These are phyloP conservation scores for Ptychadena robeensis DNA, from an alignment of 2,797 vertebrate genomes.

Conservation along the genomic window DNA sequence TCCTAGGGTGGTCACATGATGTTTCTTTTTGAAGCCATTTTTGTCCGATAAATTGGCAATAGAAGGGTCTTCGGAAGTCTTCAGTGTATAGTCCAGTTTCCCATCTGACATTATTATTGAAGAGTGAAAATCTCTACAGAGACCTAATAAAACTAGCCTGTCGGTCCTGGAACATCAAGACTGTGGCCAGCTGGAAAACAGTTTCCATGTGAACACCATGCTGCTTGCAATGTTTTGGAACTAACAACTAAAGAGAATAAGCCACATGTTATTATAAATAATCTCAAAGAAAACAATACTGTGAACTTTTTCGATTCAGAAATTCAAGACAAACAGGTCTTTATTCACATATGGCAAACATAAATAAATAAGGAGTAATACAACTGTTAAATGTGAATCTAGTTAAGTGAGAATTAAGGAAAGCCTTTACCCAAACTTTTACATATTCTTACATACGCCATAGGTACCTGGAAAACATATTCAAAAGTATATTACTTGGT, in stretches of 20 bases:
- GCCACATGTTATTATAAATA: conserved; percentile 48
- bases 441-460: too few relatives aligned
- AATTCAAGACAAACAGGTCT: too few relatives aligned
- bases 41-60: conserved; percentile 32
- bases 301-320: too few relatives aligned
- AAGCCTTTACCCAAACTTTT: too few relatives aligned
- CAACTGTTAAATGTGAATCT: too few relatives aligned
- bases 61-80: too few relatives aligned
- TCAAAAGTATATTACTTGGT: too few relatives aligned
- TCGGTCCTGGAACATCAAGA: conserved; percentile 54
- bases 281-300: conserved; percentile 15
- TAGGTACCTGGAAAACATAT: too few relatives aligned
- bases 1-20: neutral
- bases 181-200: conserved; percentile 45
- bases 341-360: too few relatives aligned
- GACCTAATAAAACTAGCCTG: conserved; percentile 53
- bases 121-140: conserved; percentile 60
- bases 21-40: conserved; percentile 46
- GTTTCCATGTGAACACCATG: conserved; percentile 55
- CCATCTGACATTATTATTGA: conserved; percentile 55
- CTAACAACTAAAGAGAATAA: conserved; percentile 46
- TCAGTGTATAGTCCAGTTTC: conserved; percentile 23
- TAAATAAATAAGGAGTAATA: too few relatives aligned
- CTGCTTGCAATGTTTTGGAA: conserved; percentile 56
- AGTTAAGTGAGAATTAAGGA: too few relatives aligned